These are phyloP conservation scores for Smittia aterrima DNA, from an alignment of 2,888 invertebrate genomes.

Conservation along the genomic window DNA sequence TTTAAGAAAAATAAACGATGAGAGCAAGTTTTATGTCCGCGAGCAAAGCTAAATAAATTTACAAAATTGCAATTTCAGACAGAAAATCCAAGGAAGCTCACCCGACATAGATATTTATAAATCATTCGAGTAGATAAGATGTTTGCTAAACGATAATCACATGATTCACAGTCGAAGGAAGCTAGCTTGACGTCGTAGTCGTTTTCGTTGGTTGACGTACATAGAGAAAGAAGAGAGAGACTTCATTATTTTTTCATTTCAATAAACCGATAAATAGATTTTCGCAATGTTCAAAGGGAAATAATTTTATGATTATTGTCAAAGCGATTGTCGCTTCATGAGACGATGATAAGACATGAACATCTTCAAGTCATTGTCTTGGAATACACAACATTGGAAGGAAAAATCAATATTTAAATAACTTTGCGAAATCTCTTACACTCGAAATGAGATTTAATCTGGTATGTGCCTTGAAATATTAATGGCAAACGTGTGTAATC, in stretches of 20 bases:
- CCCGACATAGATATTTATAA: too few relatives aligned
- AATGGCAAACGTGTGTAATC: conserved; percentile 39
- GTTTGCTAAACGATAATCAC: background rate
- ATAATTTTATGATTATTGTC: background rate
- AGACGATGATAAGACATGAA: conserved; percentile 21
- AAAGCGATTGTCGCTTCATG: background rate
- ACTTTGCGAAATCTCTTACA: background rate
- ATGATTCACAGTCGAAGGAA: background rate
- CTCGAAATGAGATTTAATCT: background rate
- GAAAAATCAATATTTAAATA: conserved; percentile 16
- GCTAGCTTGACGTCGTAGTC: background rate
- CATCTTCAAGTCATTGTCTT: background rate
- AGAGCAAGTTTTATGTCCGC: background rate
- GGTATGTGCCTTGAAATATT: conserved; percentile 25
- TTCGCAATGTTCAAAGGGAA: background rate
- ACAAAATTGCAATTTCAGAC: too few relatives aligned
- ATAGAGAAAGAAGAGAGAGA: too few relatives aligned
- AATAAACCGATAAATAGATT: background rate
- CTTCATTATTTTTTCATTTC: background rate
- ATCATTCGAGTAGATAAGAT: background rate
- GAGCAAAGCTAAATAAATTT: too few relatives aligned
- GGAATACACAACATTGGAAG: background rate
- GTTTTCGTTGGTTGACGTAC: background rate
- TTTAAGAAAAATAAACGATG: background rate
- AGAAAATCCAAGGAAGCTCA: too few relatives aligned